These are phyloP conservation scores for Enteromius paludinosus DNA, from an alignment of 2,797 vertebrate genomes.

Conservation along the genomic window DNA sequence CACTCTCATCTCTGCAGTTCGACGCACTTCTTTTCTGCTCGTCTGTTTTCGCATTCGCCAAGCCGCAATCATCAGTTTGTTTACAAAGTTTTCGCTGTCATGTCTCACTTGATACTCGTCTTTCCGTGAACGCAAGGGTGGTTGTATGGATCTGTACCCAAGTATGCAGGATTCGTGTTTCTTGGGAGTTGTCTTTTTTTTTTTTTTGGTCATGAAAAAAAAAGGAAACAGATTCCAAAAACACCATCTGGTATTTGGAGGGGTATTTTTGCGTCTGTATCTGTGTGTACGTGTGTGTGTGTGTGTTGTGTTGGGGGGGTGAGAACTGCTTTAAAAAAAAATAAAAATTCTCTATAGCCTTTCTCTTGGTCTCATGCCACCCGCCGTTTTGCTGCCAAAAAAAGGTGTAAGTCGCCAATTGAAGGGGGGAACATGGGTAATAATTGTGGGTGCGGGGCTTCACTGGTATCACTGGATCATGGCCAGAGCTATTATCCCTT, in stretches of 20 bases:
- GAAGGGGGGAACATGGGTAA: conserved; percentile 61
- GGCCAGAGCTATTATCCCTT: conserved; percentile 67
- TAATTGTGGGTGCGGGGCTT: conserved; percentile 61
- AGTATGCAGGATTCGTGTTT: conserved; percentile 63
- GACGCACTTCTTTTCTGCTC: conserved; percentile 29
- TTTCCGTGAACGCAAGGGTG: conserved; percentile 36
- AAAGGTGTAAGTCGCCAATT: conserved; percentile 93
- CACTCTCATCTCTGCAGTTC: conserved; percentile 34
- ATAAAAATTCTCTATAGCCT: conserved; percentile 81
- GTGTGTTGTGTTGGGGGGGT: conserved; percentile 67
- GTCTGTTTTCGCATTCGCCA: conserved; percentile 29
- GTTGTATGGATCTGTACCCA: conserved; percentile 50
- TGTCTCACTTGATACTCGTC: conserved; percentile 50
- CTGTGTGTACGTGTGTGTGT: conserved; percentile 57
- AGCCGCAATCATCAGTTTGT: conserved; percentile 39
- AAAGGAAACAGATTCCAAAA: conserved; percentile 92
- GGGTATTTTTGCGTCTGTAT: conserved; percentile 61
- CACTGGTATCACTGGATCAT: conserved; percentile 67
- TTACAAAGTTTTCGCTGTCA: conserved; percentile 56
- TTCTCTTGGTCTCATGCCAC: conserved; percentile 93
- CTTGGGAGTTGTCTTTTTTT: conserved; percentile 61
- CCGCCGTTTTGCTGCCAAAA: conserved; percentile 91
- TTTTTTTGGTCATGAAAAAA: conserved; percentile 80
- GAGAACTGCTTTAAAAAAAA: conserved; percentile 80
- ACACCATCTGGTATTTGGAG: conserved; percentile 95